phyloP scores from a whole-genome alignment of 1,140 invertebrate genomes.

The Apis cerana region DNA sequence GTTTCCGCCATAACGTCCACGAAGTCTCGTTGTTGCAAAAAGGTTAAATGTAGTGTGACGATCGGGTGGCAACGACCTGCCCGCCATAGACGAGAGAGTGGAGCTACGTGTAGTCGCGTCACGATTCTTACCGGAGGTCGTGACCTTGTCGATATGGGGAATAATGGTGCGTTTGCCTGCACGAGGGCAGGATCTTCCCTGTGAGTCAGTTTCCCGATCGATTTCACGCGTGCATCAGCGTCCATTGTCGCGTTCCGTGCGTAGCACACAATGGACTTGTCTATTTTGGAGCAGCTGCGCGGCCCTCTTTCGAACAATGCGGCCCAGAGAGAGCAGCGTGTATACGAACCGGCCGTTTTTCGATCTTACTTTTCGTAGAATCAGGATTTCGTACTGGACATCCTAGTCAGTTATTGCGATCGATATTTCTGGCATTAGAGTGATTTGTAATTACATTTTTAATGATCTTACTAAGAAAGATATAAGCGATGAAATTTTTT shows the following conservation, averaged over 20 bases:
- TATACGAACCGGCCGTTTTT: constrained; percentile 8
- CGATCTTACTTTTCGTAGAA: constrained; percentile 24
- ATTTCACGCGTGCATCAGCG: constrained; percentile 48
- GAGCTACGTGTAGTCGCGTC: constrained; percentile 51
- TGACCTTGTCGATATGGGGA: constrained; percentile 62
- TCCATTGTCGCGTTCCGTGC: constrained; percentile 46
- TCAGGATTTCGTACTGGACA: too few species aligned
- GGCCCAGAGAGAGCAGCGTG: neutral
- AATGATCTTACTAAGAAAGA: too few species aligned
- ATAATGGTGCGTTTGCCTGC: constrained; percentile 39
- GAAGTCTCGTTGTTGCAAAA: constrained; percentile 10
- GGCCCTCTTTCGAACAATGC: constrained; percentile 42
- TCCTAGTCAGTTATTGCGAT: neutral
- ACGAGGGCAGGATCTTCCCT: constrained; percentile 1
- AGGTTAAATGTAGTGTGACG: constrained; percentile 46
- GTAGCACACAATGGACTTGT: constrained; percentile 45
- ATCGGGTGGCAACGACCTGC: constrained; percentile 59
- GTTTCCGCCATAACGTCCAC: constrained; percentile 4
- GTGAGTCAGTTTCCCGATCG: constrained; percentile 57
- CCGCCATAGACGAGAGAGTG: constrained; percentile 25
- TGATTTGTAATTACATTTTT: neutral
- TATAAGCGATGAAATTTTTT: too few species aligned
- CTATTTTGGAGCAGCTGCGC: constrained; percentile 59
- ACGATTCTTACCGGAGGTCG: constrained; percentile 61
- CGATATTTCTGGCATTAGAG: neutral